Evolutionary conservation across 2,113 vertebrate genomes (phyloP), one percentile per base, ranked within the genome.

Genomic region (Conger conger): DNA sequence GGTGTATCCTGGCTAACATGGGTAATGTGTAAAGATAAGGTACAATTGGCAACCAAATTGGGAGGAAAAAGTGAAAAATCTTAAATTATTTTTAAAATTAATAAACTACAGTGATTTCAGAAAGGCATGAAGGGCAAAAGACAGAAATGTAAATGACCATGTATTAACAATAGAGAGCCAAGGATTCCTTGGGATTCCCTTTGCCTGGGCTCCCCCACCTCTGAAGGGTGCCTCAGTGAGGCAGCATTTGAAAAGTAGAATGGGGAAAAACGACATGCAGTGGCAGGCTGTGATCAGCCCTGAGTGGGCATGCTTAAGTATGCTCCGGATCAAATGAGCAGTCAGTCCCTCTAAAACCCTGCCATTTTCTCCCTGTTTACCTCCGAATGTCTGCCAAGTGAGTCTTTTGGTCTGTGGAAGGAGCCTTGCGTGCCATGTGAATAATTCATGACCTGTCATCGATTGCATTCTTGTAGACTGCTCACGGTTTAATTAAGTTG

Each of bases 401-500:
- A 73, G 36, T 40, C 82, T 83, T 82, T 82, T 60, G 57, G 63
- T 23, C 68, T 63, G 37, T 35, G 23, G 54, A 83, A 45, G 82
- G 53, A 83, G 82, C 82, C 68, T 33, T 3, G 35, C 68, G 38
- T 8, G n/a, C 68, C 23, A n/a, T 17, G 30, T 83, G 60, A 83
- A 83, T 83, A 18, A 83, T 83, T 83, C 82, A 83, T 83, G 82
- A 68, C 57, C 57, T 68, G 54, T 63, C 57, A 83, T 83, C 60
- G 82, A 83, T 83, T 83, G 82, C 82, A 50, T 83, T 73, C 57
- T 83, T 30, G 36, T 36, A 42, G 82, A 53, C 63, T 73, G 60
- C 82, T 83, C 33, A 76, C 57, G 30, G 57, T 83, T 83, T 83
- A 83, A 83, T 83, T 83, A 83, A 73, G 82, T 76, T 83, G 82